A percentile compares a stretch with the other conserved stretches of the same genome.
Evolutionary conservation across 1,140 invertebrate genomes (phyloP).

Genomic region (Muscidifurax raptorellus): DNA sequence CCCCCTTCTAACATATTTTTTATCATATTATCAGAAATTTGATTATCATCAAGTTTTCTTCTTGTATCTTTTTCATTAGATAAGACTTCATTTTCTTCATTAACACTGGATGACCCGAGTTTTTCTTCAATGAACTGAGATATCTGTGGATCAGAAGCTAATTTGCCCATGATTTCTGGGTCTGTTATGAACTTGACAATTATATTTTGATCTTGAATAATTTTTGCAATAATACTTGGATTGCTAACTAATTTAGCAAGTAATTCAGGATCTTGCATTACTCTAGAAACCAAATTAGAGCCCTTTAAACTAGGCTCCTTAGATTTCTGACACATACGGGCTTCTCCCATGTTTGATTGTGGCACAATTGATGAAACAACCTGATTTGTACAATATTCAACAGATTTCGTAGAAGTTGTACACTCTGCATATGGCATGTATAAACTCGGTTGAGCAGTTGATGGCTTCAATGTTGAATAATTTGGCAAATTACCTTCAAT

Average conservation of each 20-base stretch:
- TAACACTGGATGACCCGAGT: background rate
- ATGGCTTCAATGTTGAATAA: constrained; percentile 24
- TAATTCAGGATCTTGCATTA: constrained; percentile 43
- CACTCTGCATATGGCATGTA: constrained; percentile 20
- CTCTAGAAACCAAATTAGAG: constrained; percentile 52
- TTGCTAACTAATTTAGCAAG: constrained; percentile 64
- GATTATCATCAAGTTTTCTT: constrained; percentile 12
- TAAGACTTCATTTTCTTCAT: background rate
- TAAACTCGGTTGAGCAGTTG: background rate
- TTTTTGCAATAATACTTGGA: constrained; percentile 64
- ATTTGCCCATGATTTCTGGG: constrained; percentile 58
- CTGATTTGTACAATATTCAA: constrained; percentile 28
- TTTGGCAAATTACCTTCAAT: constrained; percentile 16
- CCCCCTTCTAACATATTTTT: constrained; percentile 3
- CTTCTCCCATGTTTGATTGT: constrained; percentile 41
- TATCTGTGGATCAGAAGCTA: constrained; percentile 65
- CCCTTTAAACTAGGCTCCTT: constrained; percentile 56
- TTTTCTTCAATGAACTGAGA: constrained; percentile 63
- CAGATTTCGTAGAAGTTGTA: background rate
- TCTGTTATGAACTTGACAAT: constrained; percentile 68
- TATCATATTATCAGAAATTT: constrained; percentile 32
- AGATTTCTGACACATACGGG: constrained; percentile 52
- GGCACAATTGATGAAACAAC: background rate
- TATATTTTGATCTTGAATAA: constrained; percentile 66
- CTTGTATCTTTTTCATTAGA: background rate